phyloP scores from a whole-genome alignment of 2,797 vertebrate genomes.

The Ctenosaura bakeri region DNA sequence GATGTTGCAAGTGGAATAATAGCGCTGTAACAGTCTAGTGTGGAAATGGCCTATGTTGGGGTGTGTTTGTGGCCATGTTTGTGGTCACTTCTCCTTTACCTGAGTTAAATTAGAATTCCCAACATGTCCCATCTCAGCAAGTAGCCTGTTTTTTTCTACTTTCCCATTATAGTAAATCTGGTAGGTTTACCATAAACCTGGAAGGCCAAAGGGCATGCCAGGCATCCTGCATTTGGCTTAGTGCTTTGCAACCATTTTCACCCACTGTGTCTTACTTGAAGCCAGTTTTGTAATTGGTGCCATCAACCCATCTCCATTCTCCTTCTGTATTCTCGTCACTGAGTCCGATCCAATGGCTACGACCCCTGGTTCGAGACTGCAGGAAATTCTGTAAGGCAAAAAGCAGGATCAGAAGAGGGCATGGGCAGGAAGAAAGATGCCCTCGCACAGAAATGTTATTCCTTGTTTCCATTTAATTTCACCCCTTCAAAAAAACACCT shows the following conservation, averaged over 20 bases:
- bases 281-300: conserved; percentile 44
- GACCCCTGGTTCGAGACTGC: conserved; percentile 35
- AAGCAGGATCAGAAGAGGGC: background rate
- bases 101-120: background rate
- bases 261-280: conserved; percentile 60
- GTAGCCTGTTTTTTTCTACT: background rate
- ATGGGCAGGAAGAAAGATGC: background rate
- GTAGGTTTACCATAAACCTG: background rate
- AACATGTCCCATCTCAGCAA: background rate
- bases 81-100: background rate
- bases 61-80: background rate
- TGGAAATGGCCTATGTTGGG: too few species aligned
- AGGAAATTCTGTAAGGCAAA: conserved; percentile 61
- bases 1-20: too few species aligned
- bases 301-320: conserved; percentile 69
- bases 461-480: too few species aligned
- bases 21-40: too few species aligned
- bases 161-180: background rate
- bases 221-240: background rate
- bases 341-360: conserved; percentile 65
- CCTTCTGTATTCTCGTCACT: conserved; percentile 51
- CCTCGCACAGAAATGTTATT: too few species aligned
- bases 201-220: background rate
- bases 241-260: background rate
- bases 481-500: too few species aligned